Evolutionary conservation across 2,113 vertebrate genomes (phyloP), one percentile per base, ranked within the genome.

Genomic region (Perca fluviatilis): DNA sequence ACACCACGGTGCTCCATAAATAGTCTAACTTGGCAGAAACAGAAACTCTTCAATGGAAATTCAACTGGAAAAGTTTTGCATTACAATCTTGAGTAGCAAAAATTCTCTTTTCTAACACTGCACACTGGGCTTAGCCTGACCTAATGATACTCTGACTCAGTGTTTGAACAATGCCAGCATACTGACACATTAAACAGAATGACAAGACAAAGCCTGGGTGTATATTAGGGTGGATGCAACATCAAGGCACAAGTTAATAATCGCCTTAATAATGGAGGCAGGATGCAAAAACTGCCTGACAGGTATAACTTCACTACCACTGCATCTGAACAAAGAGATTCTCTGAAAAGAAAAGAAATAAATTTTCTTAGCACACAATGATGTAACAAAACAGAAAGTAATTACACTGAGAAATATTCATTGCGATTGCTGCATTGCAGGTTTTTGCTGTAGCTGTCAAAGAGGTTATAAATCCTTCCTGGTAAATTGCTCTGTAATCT

Each of bases 241-340:
- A 79, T 91, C 78, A 89, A 90, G 89, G 79, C 49, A 47, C 25
- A 46, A 75, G 63, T 80, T 47, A 82, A 68, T 53, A 69, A 69
- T 68, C 15, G 23, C 23, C 49, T 66, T 53, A 78, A 83, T 62
- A 80, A 79, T 10, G 19, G 63, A 82, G 77, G 54, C 9, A 82
- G 65, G 36, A 65, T 60, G 46, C 33, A 77, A 51, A 67, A 71
- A 79, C 23, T 61, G 66, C 40, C 73, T 70, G 78, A 80, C 87
- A 78, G 72, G 80, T 66, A n/a, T 1, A 70, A 79, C 76, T 70
- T 25, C 62, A 71, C 63, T 62, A 23, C 30, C 7, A 5, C 21
- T 40, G 43, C 6, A 62, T 47, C 43, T 47, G 14, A 6, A 77
- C 46, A 33, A 74, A 86, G 56, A 77, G 25, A 33, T 5, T 10